Percentiles rank a stretch among this genome's conserved stretches.
These are phyloP conservation scores for Lophura nycthemera DNA, from an alignment of 2,113 vertebrate species.

Conservation along the genomic window DNA sequence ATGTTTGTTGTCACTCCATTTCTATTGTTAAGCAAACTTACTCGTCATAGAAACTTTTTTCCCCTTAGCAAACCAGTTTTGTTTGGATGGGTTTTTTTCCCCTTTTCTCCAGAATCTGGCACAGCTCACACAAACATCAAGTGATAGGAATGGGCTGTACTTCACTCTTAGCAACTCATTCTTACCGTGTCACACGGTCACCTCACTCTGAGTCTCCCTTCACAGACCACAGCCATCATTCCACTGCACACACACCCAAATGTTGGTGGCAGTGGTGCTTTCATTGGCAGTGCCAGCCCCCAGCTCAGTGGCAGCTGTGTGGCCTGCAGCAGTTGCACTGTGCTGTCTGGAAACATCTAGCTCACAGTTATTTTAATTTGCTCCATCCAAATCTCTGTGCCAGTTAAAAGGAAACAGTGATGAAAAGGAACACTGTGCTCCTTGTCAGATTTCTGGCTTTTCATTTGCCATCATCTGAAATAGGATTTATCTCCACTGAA, in stretches of 20 bases:
- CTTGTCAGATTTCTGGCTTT: not conserved
- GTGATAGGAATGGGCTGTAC: not conserved
- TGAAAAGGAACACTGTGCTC: not conserved
- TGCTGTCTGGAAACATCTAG: not conserved
- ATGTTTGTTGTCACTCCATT: not conserved
- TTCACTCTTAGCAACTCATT: not conserved
- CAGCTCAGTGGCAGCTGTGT: not conserved
- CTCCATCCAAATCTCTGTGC: not conserved
- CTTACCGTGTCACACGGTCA: not conserved
- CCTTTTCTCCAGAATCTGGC: not conserved
- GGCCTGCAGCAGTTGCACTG: not conserved
- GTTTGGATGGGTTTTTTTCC: not conserved
- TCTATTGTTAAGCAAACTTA: conserved; percentile 32
- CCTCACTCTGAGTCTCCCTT: not conserved
- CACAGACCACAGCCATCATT: not conserved
- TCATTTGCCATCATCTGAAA: not conserved
- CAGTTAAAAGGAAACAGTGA: not conserved
- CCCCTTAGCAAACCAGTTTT: not conserved
- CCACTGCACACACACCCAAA: not conserved
- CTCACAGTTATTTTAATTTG: not conserved
- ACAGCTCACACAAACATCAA: not conserved
- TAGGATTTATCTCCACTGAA: not conserved
- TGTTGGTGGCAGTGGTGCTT: not conserved
- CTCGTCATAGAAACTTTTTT: not conserved
- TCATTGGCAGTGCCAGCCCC: not conserved